phyloP scores from a whole-genome alignment of 2,113 vertebrate genomes.

The Chaetorhynchus papuensis region DNA sequence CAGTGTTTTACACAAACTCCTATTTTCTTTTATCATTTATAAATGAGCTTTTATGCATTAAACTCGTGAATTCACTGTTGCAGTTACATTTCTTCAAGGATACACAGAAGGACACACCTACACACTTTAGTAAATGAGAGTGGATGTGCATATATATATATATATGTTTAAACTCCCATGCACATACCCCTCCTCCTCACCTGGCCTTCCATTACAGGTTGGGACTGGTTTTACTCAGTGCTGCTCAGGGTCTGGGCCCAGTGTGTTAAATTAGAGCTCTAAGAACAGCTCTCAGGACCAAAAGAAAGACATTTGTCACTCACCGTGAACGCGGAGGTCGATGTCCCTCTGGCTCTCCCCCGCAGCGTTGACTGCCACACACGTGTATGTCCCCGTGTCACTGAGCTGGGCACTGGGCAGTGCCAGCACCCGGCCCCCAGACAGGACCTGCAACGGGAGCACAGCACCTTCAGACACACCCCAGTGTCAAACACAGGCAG shows the following conservation, averaged over 20 bases:
- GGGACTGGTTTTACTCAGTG: not conserved
- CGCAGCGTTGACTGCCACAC: conserved; percentile 92
- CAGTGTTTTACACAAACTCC: not conserved
- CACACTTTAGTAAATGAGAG: not conserved
- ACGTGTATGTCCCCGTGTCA: conserved; percentile 86
- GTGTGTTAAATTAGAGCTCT: not conserved
- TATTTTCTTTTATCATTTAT: not conserved
- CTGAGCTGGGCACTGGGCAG: conserved; percentile 84
- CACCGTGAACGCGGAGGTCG: conserved; percentile 87
- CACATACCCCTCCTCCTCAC: not conserved
- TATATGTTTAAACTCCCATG: not conserved
- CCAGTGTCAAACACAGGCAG: not conserved
- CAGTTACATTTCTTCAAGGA: not conserved
- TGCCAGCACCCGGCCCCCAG: conserved; percentile 82
- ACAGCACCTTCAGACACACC: not conserved
- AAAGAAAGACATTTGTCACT: conserved; percentile 23
- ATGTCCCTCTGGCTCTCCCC: conserved; percentile 87
- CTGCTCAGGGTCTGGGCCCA: not conserved
- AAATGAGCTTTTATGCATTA: not conserved
- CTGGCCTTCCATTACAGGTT: not conserved
- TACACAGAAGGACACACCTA: not conserved
- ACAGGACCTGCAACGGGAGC: conserved; percentile 76
- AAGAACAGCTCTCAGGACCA: not conserved
- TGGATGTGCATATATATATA: not conserved
- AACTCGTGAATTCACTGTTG: not conserved